These are phyloP conservation scores for Chelon auratus DNA, from an alignment of 2,797 vertebrate genomes.

Conservation along the genomic window DNA sequence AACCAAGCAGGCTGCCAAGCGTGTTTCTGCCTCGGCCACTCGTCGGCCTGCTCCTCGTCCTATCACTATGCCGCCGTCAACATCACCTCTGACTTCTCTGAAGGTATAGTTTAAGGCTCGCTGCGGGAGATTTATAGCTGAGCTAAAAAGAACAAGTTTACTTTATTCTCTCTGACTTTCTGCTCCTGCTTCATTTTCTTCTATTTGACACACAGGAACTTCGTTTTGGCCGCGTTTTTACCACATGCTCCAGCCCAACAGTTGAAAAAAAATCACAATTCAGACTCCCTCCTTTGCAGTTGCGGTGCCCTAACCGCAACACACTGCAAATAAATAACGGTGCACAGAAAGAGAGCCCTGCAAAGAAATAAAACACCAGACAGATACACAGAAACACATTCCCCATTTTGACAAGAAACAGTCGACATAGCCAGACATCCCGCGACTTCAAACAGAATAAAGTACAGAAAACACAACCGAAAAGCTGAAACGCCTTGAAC, in stretches of 20 bases:
- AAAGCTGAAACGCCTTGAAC: not conserved
- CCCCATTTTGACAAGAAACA: not conserved
- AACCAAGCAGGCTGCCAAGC: constrained; percentile 87
- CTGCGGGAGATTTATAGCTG: constrained; percentile 6
- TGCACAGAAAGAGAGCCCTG: not conserved
- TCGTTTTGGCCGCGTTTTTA: not conserved
- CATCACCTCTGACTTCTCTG: constrained; percentile 85
- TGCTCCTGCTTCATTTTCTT: constrained; percentile 3
- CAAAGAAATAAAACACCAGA: constrained; percentile 1
- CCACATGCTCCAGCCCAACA: no score
- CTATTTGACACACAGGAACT: not conserved
- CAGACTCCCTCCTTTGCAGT: no score
- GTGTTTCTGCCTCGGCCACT: constrained; percentile 95
- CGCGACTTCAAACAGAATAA: not conserved
- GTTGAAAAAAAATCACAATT: no score
- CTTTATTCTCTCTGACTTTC: constrained; percentile 12
- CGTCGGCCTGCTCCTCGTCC: constrained; percentile 84
- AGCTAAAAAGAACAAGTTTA: not conserved
- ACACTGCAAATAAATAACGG: not conserved
- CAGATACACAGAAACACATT: not conserved
- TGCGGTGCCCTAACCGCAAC: no score
- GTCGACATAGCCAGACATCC: not conserved
- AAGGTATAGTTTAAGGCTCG: constrained; percentile 79
- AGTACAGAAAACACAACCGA: not conserved
- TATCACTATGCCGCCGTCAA: constrained; percentile 74